Evolutionary conservation across 2,888 invertebrate species (phyloP).

Genomic region (Operophtera brumata): DNA sequence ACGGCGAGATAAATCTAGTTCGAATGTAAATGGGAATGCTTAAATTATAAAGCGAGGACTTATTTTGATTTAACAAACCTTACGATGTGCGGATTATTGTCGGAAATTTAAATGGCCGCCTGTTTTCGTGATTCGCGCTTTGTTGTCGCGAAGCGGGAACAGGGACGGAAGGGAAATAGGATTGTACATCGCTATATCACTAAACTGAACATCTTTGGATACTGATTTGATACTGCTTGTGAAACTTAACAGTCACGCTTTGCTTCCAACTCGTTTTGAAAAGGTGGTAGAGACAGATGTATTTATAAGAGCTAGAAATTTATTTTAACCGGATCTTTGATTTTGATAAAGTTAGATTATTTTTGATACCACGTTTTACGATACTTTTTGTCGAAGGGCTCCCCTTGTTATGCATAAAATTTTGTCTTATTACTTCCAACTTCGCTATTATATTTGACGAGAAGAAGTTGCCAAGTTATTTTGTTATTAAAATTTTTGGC

Average conservation of each 20-base stretch:
- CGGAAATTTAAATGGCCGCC: conserved; percentile 55
- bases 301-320: neutral
- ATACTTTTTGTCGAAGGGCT: conserved; percentile 40
- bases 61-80: conserved; percentile 75
- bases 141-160: conserved; percentile 35
- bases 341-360: too few species aligned
- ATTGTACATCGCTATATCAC: neutral
- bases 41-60: conserved; percentile 75
- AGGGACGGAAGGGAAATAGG: neutral
- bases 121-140: conserved; percentile 50
- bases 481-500: conserved; percentile 80
- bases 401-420: conserved; percentile 80
- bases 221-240: neutral
- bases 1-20: conserved; percentile 66
- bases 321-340: neutral
- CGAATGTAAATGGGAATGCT: conserved; percentile 74
- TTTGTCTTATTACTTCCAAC: conserved; percentile 80
- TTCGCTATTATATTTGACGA: conserved; percentile 79
- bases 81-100: conserved; percentile 70
- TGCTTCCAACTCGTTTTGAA: neutral
- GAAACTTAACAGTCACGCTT: neutral
- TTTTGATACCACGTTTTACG: too few species aligned
- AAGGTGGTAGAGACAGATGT: neutral
- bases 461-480: conserved; percentile 77
- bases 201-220: neutral